A percentile compares a stretch with the other conserved stretches of the same genome.
phyloP scores from a whole-genome alignment of 2,888 invertebrate genomes.

The Tinea pellionella region DNA sequence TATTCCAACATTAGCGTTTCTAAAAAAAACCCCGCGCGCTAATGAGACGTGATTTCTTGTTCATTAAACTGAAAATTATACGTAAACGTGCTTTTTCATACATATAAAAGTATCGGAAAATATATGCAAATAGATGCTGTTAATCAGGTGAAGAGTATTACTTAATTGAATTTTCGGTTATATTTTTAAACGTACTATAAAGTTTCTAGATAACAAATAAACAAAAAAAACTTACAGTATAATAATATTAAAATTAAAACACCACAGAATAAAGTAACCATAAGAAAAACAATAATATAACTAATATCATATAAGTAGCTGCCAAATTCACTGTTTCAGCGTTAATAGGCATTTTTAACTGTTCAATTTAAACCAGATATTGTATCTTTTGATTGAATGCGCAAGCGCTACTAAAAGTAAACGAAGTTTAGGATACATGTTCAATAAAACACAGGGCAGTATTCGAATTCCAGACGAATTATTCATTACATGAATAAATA shows the following conservation, averaged over 20 bases:
- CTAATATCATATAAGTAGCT: constrained; percentile 77
- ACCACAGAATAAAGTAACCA: constrained; percentile 76
- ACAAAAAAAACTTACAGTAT: not conserved
- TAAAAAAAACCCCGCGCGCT: not conserved
- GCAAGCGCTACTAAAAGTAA: not conserved
- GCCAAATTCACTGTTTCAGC: constrained; percentile 75
- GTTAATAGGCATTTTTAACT: constrained; percentile 54
- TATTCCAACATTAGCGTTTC: constrained; percentile 1
- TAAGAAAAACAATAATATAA: constrained; percentile 72
- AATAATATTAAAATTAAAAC: constrained; percentile 44
- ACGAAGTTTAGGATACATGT: not conserved
- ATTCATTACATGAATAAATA: too few species aligned
- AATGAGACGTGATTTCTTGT: not conserved
- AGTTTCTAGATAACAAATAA: too few species aligned
- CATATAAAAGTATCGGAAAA: not conserved
- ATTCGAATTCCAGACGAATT: constrained; percentile 22
- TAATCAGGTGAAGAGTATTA: too few species aligned
- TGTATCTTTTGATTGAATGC: not conserved
- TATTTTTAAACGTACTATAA: too few species aligned
- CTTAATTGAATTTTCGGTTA: too few species aligned
- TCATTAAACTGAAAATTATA: not conserved
- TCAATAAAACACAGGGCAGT: constrained; percentile 33
- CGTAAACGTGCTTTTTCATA: not conserved
- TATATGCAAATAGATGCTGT: too few species aligned
- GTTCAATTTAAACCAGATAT: not conserved